phyloP scores from a whole-genome alignment of 2,888 invertebrate genomes.

The Rotaria socialis region DNA sequence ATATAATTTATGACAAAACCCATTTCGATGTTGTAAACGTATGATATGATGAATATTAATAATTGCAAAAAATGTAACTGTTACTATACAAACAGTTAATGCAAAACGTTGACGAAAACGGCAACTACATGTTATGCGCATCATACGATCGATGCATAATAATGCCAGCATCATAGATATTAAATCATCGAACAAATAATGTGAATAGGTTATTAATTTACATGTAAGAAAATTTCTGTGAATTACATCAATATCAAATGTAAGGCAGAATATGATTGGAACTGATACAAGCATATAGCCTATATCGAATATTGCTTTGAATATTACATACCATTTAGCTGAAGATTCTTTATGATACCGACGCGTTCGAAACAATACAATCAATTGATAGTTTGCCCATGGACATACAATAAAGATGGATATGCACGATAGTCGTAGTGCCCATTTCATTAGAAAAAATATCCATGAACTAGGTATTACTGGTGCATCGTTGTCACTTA shows the following conservation, averaged over 20 bases:
- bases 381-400: conserved; percentile 8
- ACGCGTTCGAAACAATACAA: not conserved
- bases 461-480: too few relatives aligned
- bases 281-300: not conserved
- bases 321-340: not conserved
- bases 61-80: not conserved
- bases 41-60: conserved; percentile 16
- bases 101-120: not conserved
- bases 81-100: not conserved
- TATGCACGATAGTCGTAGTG: not conserved
- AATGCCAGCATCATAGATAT: not conserved
- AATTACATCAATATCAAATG: not conserved
- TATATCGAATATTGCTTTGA: not conserved
- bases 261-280: not conserved
- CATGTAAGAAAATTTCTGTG: not conserved
- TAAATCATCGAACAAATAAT: conserved; percentile 15
- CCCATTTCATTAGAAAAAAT: not conserved
- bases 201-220: not conserved
- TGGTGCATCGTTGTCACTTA: too few relatives aligned
- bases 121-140: not conserved
- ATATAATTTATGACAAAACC: not conserved
- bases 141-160: not conserved
- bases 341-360: not conserved
- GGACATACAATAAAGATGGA: not conserved
- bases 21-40: not conserved